A percentile compares a stretch with the other conserved stretches of the same genome.
Conservation (phyloP, 2,113 vertebrate species). For the Misgurnus anguillicaudatus region DNA sequence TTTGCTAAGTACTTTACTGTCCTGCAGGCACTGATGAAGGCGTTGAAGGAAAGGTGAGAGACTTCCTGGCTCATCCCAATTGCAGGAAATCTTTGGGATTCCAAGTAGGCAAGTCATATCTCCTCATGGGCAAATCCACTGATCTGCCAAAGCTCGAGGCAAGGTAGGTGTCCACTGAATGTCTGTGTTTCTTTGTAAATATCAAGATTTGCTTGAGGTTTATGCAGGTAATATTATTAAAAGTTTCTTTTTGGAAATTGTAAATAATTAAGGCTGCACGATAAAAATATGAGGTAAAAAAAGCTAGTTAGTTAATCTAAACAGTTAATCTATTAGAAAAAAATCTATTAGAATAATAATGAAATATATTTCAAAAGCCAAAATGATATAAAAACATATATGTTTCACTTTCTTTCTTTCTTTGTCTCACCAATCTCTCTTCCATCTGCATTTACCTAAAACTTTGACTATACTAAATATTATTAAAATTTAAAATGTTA, state of each 20-base stretch:
- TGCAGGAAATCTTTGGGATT: conserved; percentile 62
- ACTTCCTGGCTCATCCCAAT: conserved; percentile 59
- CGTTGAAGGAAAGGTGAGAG: conserved; percentile 32
- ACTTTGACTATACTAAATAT: too few relatives aligned
- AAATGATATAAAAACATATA: too few relatives aligned
- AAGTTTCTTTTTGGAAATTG: not conserved
- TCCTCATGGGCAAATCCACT: conserved; percentile 67
- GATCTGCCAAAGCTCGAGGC: not conserved
- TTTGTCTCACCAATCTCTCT: too few relatives aligned
- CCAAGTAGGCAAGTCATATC: conserved; percentile 52
- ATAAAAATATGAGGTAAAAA: not conserved
- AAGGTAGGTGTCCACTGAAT: conserved; percentile 8
- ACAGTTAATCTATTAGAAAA: too few relatives aligned
- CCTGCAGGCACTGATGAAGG: conserved; percentile 58
- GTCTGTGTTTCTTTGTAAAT: not conserved
- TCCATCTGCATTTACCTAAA: too few relatives aligned
- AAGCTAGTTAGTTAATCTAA: too few relatives aligned
- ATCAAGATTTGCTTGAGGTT: not conserved
- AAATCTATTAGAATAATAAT: too few relatives aligned
- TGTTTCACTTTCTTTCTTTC: not conserved
- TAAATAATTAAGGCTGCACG: not conserved
- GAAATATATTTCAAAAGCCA: too few relatives aligned
- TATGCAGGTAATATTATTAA: too few relatives aligned
- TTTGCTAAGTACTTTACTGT: not conserved
- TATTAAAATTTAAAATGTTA: too few relatives aligned